Evolutionary conservation across 2,113 vertebrate genomes (phyloP).

Genomic region (Larimichthys crocea): DNA sequence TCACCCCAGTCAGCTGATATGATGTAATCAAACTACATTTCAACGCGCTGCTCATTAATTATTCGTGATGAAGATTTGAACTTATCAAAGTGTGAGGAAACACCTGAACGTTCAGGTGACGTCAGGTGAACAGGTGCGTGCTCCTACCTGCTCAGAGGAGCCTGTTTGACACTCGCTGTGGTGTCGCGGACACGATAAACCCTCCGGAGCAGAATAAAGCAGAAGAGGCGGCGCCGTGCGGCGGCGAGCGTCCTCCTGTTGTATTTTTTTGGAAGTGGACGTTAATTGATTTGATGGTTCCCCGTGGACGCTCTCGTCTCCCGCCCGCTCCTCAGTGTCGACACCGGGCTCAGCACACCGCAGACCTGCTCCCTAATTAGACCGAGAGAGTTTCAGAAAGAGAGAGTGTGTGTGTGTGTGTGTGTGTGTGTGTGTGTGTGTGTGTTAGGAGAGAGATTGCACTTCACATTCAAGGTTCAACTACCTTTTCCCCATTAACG

Average conservation of each 20-base stretch:
- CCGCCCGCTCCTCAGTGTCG: constrained; percentile 69
- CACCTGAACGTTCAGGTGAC: too few species aligned
- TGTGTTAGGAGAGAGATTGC: background rate
- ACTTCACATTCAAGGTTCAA: constrained; percentile 57
- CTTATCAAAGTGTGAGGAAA: too few species aligned
- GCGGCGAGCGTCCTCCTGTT: constrained; percentile 81
- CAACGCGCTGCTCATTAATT: too few species aligned
- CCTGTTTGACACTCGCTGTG: background rate
- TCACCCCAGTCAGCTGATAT: too few species aligned
- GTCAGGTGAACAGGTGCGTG: too few species aligned
- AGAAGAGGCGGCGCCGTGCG: constrained; percentile 87
- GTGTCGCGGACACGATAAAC: constrained; percentile 41
- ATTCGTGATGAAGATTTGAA: too few species aligned
- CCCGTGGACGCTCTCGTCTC: constrained; percentile 74
- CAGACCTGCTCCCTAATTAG: constrained; percentile 87
- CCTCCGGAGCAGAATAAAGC: constrained; percentile 86
- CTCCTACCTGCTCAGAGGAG: background rate
- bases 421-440: constrained; percentile 2
- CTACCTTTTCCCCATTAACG: constrained; percentile 58
- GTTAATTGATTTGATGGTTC: constrained; percentile 94
- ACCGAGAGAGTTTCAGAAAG: constrained; percentile 30
- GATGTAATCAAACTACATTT: too few species aligned
- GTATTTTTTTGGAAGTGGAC: constrained; percentile 88
- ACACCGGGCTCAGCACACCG: constrained; percentile 43
- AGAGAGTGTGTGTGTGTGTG: background rate